Evolutionary conservation across 2,113 vertebrate genomes (phyloP), one percentile per base, ranked within the genome.

Genomic region (Corynorhinus townsendii): DNA sequence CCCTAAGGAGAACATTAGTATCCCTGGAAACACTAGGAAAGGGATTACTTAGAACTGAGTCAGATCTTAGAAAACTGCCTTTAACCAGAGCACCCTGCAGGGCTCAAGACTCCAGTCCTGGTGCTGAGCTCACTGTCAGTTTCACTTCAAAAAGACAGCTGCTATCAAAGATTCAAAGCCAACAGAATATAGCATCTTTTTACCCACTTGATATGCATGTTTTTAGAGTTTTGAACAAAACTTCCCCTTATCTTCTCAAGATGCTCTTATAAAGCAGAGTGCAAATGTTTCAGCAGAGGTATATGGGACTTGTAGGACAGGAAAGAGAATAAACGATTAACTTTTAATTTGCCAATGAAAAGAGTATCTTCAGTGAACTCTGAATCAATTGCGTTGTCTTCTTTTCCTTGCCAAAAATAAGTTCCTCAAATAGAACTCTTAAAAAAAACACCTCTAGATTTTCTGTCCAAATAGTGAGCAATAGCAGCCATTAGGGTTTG

Each of bases 331-430:
- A 45, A 30, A 86, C 84, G 49, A 69, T 26, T 33, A 88, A 93
- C 14, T 85, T 89, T 64, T 62, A 91, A 33, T 90, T 85, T 90
- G 79, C 40, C 56, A 84, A 40, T 12, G 43, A 43, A 90, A 38
- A 82, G 75, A 72, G 11, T 79, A 91, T 86, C 59, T 35, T 24
- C 43, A 38, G 49, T 28, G 33, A 85, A 84, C 33, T 76, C n/a
- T 90, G 52, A 83, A 90, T 80, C 93, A 75, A 40, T 20, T 83
- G 22, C 59, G 43, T 62, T n/a, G 12, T 40, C 15, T 85, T 83
- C 54, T 90, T 62, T 93, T 75, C 30, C 33, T 91, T 77, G 24
- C 3, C 77, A 95, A 47, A 95, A 72, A 10, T 64, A 79, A 92
- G 56, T 56, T 85, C 81, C 72, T 73, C 35, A 82, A 86, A 69